phyloP scores from a whole-genome alignment of 2,888 invertebrate species.

The Dicranocentrus wangi region DNA sequence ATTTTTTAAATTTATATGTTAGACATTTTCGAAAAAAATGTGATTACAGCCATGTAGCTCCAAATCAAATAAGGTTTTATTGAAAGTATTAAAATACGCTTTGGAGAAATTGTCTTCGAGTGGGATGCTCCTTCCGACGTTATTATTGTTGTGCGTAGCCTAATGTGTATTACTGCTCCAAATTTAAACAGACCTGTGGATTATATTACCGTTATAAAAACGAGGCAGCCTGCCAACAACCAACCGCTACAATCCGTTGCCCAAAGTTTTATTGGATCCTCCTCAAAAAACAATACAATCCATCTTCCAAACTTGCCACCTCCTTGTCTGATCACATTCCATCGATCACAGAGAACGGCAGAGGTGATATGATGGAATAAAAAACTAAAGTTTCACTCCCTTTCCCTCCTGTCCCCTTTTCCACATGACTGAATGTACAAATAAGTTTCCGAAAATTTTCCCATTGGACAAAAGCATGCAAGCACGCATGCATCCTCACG shows the following conservation, averaged over 20 bases:
- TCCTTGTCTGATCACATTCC: slow-evolving; percentile 8
- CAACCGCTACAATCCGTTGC: slow-evolving; percentile 4
- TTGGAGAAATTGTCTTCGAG: not conserved
- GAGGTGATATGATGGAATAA: too few species aligned
- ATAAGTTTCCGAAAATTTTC: slow-evolving; percentile 35
- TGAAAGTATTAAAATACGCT: slow-evolving; percentile 22
- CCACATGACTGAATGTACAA: slow-evolving; percentile 46
- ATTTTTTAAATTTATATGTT: slow-evolving; percentile 20
- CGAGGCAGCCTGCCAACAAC: slow-evolving; percentile 30
- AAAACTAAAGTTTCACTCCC: too few species aligned
- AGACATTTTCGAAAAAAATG: slow-evolving; percentile 1
- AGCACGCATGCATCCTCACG: too few species aligned
- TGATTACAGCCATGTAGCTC: slow-evolving; percentile 6
- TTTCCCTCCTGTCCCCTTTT: slow-evolving; percentile 13
- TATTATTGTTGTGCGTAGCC: not conserved
- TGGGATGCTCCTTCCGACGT: slow-evolving; percentile 14
- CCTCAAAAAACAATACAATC: slow-evolving; percentile 8
- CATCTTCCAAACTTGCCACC: too few species aligned
- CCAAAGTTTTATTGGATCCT: slow-evolving; percentile 6
- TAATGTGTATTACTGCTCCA: slow-evolving; percentile 38
- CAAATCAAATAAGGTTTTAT: slow-evolving; percentile 57
- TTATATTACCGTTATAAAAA: slow-evolving; percentile 46
- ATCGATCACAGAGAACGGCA: too few species aligned
- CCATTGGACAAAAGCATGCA: slow-evolving; percentile 1
- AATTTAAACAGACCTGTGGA: not conserved